Percentiles rank a stretch among this genome's conserved stretches.
Conservation (phyloP, 2,113 vertebrate species). For the Corythornis vintsioides region DNA sequence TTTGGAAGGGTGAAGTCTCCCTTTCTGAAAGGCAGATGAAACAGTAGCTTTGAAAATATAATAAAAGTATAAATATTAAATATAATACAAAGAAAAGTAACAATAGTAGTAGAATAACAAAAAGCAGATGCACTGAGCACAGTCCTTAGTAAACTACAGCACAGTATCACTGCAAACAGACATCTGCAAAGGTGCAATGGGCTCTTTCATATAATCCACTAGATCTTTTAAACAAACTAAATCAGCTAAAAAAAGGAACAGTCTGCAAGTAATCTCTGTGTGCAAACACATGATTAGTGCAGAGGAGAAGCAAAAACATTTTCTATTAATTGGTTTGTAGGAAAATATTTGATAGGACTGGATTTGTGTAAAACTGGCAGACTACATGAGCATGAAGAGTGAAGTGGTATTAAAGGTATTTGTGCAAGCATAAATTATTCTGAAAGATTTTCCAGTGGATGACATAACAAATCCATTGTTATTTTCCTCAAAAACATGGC, state of each 20-base stretch:
- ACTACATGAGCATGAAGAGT: neutral
- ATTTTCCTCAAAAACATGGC: neutral
- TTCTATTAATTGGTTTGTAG: constrained; percentile 26
- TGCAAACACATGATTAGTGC: constrained; percentile 22
- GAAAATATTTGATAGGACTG: neutral
- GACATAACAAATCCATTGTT: neutral
- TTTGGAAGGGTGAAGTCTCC: neutral
- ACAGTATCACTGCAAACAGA: neutral
- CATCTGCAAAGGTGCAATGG: neutral
- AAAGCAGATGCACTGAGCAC: neutral
- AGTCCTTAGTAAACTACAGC: neutral
- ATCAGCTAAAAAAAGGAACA: neutral
- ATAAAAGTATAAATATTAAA: neutral
- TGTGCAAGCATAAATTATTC: neutral
- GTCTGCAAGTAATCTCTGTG: neutral
- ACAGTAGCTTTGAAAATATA: neutral
- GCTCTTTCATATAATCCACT: neutral
- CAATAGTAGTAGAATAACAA: no score
- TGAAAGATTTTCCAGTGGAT: neutral
- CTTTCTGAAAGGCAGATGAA: neutral
- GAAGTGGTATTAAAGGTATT: neutral
- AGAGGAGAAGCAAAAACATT: neutral
- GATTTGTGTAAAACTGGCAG: neutral
- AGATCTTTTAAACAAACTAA: neutral
- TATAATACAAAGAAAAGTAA: neutral